Base-by-base conservation (phyloP, 1,140 invertebrate species). In the Drosophila sulfurigaster region DNA sequence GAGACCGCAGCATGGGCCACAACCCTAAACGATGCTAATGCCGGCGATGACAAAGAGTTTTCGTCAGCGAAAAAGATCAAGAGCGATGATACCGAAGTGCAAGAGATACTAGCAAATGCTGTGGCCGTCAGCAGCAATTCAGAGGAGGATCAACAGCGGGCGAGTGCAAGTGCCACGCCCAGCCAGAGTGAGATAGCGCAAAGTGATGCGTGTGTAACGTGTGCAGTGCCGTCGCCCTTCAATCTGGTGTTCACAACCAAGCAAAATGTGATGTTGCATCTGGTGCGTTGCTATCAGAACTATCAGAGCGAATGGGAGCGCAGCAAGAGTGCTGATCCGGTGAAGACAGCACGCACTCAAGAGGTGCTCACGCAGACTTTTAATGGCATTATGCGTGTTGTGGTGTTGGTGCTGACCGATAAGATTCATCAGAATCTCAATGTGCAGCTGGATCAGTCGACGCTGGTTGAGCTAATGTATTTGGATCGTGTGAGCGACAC, bases 401-500 rank as follows among this genome's bases (percentile, higher is more conserved):
- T 66, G 0, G 83, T 83, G 2, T 69, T 92, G 4, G 82, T 91
- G 49, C 59, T 93, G 59, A 88, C 93, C 60, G 63, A 92, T 80
- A 71, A 89, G 65, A 66, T 81, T 30, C 57, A 81, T 69, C 76
- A 82, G 74, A 77, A 86, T 82, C 65, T 76, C 41, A 71, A 85
- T 64, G 62, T 28, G 60, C 77, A 76, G 46, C 65, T 86, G 49
- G 82, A 81, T 56, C 81, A 91, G 59, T 91, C 91, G 5, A 66
- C 76, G 13, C 67, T 93, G 3, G 56, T 93, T 32, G 91, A 93
- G 85, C 75, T 93, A 35, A 78, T 92, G 62, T 92, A 86, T 78
- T 75, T 68, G 93, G 91, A 91, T 94, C 58, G 81, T 77, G 62
- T 96, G 93, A 89, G 92, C 51, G 92, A 95, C 64, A 93, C 95